A percentile compares a stretch with the other conserved stretches of the same genome.
These are phyloP conservation scores for Ataeniobius toweri DNA, from an alignment of 2,797 vertebrate genomes.

Conservation along the genomic window DNA sequence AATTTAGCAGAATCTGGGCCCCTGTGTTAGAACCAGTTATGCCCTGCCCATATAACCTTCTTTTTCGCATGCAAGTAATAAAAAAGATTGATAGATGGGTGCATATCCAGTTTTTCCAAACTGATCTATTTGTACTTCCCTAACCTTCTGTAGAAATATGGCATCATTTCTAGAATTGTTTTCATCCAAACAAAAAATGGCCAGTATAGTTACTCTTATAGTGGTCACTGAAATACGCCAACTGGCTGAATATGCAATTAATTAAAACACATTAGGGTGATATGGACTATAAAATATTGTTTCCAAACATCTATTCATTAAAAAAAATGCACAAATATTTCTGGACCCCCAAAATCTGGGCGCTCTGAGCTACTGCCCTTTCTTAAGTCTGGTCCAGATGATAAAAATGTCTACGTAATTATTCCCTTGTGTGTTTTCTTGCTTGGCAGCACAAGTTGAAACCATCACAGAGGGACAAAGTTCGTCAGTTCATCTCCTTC, in stretches of 20 bases:
- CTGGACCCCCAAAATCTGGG: neutral
- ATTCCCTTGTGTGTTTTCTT: constrained; percentile 17
- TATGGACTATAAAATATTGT: neutral
- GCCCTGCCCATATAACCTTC: neutral
- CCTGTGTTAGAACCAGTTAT: neutral
- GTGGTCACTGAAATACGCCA: neutral
- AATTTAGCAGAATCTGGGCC: neutral
- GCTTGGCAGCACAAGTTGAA: constrained; percentile 90
- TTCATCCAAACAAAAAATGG: neutral
- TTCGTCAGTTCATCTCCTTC: constrained; percentile 95
- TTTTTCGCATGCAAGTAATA: neutral
- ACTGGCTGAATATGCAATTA: neutral
- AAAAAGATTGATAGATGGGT: neutral
- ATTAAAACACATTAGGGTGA: neutral
- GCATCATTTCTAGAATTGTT: neutral
- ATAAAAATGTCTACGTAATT: neutral
- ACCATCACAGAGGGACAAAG: constrained; percentile 95
- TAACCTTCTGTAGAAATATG: neutral
- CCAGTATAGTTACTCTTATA: neutral
- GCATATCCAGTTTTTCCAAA: neutral
- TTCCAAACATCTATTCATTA: neutral
- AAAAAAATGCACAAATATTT: neutral
- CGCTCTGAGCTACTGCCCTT: neutral
- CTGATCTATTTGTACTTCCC: neutral
- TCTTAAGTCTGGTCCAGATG: neutral